Evolutionary conservation across 2,113 vertebrate species (phyloP), one percentile per base, ranked within the genome.

Genomic region (Oreochromis niloticus): DNA sequence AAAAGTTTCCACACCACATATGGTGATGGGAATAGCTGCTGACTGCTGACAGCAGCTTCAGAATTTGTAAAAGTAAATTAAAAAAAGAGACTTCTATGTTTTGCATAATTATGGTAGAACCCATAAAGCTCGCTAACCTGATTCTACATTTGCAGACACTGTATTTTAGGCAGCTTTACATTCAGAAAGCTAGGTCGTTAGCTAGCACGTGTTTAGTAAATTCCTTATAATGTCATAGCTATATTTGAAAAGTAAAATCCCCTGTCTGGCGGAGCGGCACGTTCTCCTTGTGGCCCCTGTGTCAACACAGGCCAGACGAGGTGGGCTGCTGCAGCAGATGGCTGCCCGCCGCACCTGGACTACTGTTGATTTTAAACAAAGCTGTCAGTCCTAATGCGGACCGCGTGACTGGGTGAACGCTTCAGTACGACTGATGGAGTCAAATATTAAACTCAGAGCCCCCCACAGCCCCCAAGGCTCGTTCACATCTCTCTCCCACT

Each of bases 401-500:
- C 79, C 14, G n/a, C 85, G 56, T 85, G 88, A 93, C 80, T 82
- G 80, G 89, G 82, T 82, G 85, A 84, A 63, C 9, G 34, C 75
- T 84, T 85, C 83, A 48, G 39, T 27, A 34, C 57, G 7, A 83
- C 61, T 82, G 75, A 90, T 86, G 54, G 83, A 94, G 94, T 94
- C 88, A 96, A 95, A 94, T 89, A 96, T 95, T 95, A 93, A 93
- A 91, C 92, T 57, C 12, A 63, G 27, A 57, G 57, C 32, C 59
- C 34, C 46, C 16, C 17, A 7, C 14, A 22, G 61, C n/a, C 13
- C 32, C 24, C 9, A 16, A 55, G 19, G 48, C 36, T 54, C 22
- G 22, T 46, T 82, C 57, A 57, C 61, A 34, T 50, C 13, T 43
- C 71, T 61, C 78, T 59, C 41, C 84, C 82, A 73, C 78, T 86